A percentile compares a stretch with the other conserved stretches of the same genome.
phyloP scores from a whole-genome alignment of 2,888 invertebrate species.

The Cephus rjabovi region DNA sequence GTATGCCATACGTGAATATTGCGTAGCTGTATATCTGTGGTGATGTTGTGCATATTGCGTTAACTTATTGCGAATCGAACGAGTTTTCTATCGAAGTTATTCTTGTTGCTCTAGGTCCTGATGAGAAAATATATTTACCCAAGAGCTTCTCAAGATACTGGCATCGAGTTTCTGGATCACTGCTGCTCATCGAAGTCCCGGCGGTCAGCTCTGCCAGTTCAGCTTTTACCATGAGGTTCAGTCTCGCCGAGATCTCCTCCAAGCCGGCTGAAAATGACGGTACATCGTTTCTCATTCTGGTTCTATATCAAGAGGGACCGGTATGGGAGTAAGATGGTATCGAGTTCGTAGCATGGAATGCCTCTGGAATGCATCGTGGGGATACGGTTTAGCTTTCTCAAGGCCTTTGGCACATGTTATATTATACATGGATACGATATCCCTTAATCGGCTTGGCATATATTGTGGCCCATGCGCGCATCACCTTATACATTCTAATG shows the following conservation, averaged over 20 bases:
- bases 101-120: background rate
- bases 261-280: constrained; percentile 71
- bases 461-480: background rate
- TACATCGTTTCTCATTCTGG: background rate
- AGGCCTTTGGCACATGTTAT: constrained; percentile 15
- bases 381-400: constrained; percentile 38
- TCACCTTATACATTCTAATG: background rate
- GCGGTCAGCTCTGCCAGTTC: constrained; percentile 68
- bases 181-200: constrained; percentile 58
- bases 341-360: constrained; percentile 25
- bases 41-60: constrained; percentile 15
- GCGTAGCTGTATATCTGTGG: constrained; percentile 35
- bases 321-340: background rate
- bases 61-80: background rate
- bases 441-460: background rate
- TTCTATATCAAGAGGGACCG: background rate
- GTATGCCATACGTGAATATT: constrained; percentile 32
- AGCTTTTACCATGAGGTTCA: constrained; percentile 74
- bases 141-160: constrained; percentile 71
- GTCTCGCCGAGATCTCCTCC: constrained; percentile 77
- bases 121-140: constrained; percentile 59
- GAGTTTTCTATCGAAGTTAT: background rate
- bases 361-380: constrained; percentile 25
- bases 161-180: constrained; percentile 69
- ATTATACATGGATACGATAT: background rate